These are phyloP conservation scores for Plecturocebus donacophilus DNA, from an alignment of 2,113 vertebrate species.

Conservation along the genomic window DNA sequence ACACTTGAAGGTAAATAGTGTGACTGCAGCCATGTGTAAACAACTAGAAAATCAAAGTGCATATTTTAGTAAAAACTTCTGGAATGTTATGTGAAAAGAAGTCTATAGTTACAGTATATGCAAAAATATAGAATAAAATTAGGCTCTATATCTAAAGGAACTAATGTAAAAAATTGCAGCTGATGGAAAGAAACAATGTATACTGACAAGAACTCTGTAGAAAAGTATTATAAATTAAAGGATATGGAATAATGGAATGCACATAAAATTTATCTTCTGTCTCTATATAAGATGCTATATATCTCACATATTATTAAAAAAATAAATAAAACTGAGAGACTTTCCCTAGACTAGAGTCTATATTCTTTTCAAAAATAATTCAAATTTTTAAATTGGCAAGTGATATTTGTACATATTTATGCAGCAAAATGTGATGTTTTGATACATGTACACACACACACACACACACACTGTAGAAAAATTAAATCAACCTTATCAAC, in stretches of 20 bases:
- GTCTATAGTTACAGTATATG: not conserved
- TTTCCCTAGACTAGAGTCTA: not conserved
- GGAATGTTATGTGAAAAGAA: not conserved
- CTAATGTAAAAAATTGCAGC: not conserved
- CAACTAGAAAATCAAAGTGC: not conserved
- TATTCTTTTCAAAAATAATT: not conserved
- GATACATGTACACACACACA: not conserved
- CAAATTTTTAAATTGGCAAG: not conserved
- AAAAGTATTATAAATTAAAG: not conserved
- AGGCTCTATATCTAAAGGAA: not conserved
- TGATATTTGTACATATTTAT: not conserved
- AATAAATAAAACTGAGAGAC: not conserved
- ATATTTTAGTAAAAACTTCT: not conserved
- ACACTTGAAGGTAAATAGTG: not conserved
- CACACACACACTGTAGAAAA: not conserved
- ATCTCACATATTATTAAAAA: not conserved
- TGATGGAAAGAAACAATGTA: not conserved
- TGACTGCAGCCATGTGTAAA: not conserved
- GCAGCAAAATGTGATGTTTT: not conserved
- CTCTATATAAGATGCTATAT: not conserved
- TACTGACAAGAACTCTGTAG: not conserved
- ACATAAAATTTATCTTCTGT: not conserved
- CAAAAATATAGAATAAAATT: not conserved
- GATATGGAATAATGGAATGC: not conserved
- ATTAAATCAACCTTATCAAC: not conserved